Evolutionary conservation across 2,797 vertebrate species (phyloP).

Genomic region (Adrianichthys oophorus): DNA sequence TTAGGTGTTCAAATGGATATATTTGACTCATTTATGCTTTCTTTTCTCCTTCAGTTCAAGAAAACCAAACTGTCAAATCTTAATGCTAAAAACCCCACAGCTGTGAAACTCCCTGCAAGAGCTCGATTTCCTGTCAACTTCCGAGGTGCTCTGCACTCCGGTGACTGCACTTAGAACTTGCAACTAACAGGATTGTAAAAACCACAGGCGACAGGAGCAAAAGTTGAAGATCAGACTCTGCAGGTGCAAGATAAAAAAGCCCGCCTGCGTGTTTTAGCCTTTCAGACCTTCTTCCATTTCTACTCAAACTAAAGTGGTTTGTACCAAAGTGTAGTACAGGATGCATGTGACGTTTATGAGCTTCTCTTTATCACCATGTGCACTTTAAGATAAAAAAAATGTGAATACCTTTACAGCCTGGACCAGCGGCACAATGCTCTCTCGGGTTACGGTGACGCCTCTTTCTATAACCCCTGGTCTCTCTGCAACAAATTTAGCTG

Average conservation of each 20-base stretch:
- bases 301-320: not conserved
- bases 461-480: slow-evolving; percentile 80
- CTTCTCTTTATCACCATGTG: not conserved
- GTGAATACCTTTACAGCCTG: slow-evolving; percentile 80
- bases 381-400: not conserved
- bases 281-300: slow-evolving; percentile 1
- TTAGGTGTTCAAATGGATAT: not conserved
- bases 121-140: slow-evolving; percentile 58
- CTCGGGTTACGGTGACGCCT: slow-evolving; percentile 71
- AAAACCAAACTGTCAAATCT: slow-evolving; percentile 50
- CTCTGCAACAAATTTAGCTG: slow-evolving; percentile 75
- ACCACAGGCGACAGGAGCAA: slow-evolving; percentile 43
- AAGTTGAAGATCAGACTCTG: slow-evolving; percentile 26
- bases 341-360: slow-evolving; percentile 5
- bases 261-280: not conserved
- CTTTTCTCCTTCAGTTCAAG: slow-evolving; percentile 2
- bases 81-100: slow-evolving; percentile 11
- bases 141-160: slow-evolving; percentile 37
- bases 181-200: slow-evolving; percentile 38
- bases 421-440: slow-evolving; percentile 56
- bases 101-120: slow-evolving; percentile 6
- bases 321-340: not conserved
- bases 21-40: slow-evolving; percentile 12
- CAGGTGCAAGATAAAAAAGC: slow-evolving; percentile 30
- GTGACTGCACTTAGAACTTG: slow-evolving; percentile 25